Percentiles rank a stretch among this genome's conserved stretches.
These are phyloP conservation scores for Acestrorhynchus altus DNA, from an alignment of 2,797 vertebrate species.

Conservation along the genomic window DNA sequence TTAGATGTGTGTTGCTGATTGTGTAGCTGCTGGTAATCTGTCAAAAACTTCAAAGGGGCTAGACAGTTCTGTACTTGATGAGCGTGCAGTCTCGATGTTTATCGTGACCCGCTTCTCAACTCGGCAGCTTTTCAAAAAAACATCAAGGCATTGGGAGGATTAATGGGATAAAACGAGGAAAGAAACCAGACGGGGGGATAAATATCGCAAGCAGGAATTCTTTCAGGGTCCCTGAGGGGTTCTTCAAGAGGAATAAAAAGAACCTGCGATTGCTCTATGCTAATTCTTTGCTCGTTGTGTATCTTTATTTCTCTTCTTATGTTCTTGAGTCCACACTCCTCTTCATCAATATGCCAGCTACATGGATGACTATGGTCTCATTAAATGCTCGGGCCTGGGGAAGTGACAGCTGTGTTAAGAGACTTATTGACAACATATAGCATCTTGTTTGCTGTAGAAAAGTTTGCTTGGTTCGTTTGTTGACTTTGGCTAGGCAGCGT, in stretches of 20 bases:
- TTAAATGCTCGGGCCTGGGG: slow-evolving; percentile 25
- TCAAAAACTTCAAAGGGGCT: slow-evolving; percentile 71
- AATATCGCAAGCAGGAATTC: slow-evolving; percentile 68
- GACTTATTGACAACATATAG: slow-evolving; percentile 8
- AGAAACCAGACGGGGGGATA: slow-evolving; percentile 69
- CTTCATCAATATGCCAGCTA: slow-evolving; percentile 21
- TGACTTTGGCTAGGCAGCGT: not conserved
- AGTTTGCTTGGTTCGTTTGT: not conserved
- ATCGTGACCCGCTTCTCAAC: slow-evolving; percentile 76
- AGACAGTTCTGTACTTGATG: slow-evolving; percentile 67
- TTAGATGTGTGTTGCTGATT: slow-evolving; percentile 55
- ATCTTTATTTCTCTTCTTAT: slow-evolving; percentile 1
- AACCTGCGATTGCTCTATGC: slow-evolving; percentile 53
- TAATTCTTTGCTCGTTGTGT: slow-evolving; percentile 53
- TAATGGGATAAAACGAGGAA: slow-evolving; percentile 67
- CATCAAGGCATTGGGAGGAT: slow-evolving; percentile 71
- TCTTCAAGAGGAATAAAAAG: slow-evolving; percentile 49
- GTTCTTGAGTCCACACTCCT: slow-evolving; percentile 25
- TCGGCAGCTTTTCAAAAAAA: slow-evolving; percentile 66
- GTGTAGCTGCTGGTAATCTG: slow-evolving; percentile 63
- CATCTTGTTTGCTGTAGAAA: not conserved
- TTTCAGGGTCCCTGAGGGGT: slow-evolving; percentile 57
- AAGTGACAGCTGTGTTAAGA: not conserved
- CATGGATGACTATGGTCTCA: slow-evolving; percentile 17
- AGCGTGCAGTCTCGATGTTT: slow-evolving; percentile 73